phyloP scores from a whole-genome alignment of 2,113 vertebrate species.

The Strigops habroptila region DNA sequence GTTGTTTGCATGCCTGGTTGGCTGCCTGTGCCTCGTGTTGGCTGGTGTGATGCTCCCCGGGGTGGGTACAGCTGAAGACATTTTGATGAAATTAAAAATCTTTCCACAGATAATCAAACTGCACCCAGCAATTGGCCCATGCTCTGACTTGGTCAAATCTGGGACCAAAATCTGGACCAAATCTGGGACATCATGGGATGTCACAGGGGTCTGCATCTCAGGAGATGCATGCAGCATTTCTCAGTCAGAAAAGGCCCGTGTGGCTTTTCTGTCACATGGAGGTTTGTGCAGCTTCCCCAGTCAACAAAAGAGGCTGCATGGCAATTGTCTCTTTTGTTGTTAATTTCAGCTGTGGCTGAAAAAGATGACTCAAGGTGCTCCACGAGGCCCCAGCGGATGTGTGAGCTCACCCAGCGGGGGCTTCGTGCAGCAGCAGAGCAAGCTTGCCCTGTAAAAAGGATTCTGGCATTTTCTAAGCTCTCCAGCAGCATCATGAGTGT shows the following conservation, averaged over 20 bases:
- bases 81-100: not conserved
- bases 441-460: not conserved
- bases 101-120: not conserved
- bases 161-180: not conserved
- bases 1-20: not conserved
- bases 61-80: not conserved
- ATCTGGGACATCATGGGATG: not conserved
- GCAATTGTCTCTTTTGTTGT: not conserved
- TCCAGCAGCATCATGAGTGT: not conserved
- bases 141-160: not conserved
- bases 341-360: not conserved
- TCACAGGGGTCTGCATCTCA: not conserved
- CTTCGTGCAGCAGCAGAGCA: not conserved
- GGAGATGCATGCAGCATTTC: not conserved
- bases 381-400: not conserved
- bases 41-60: not conserved
- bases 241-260: not conserved
- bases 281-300: not conserved
- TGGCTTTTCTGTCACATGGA: not conserved
- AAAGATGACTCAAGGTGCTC: not conserved
- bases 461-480: not conserved
- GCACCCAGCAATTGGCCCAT: too few species aligned
- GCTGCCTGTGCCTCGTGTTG: not conserved
- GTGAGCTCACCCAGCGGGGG: accelerated
- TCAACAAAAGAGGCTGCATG: not conserved